Evolutionary conservation across 2,888 invertebrate genomes (phyloP), one percentile per base, ranked within the genome.

Genomic region (Omphaloscelis lunosa): DNA sequence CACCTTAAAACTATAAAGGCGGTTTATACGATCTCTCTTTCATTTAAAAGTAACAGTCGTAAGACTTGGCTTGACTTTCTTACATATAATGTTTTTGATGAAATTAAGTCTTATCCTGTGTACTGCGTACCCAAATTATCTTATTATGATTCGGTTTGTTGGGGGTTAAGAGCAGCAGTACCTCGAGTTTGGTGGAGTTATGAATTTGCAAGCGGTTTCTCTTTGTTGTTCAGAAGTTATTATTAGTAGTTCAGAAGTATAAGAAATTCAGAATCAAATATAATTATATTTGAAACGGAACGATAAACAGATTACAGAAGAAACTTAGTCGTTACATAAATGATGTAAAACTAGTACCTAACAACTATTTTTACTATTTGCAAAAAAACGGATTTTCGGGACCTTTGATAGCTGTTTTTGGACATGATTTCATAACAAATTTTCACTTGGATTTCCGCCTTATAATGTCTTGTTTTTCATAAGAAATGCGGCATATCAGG

Each of bases 131-230:
- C 17, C 3, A 79, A 78, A 82, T 72, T 53, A 70, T 72, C 3
- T 70, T 79, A 48, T 72, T 61, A 72, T 65, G 59, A 61, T 82
- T 68, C 72, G 34, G 67, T 72, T 82, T 70, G 29, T 53, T 75
- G 4, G 27, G 27, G 51, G 41, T 45, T 65, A 39, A 29, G 17
- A 71, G 20, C 29, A 59, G 15, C 51, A 15, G 15, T 27, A 48
- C 29, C 20, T 56, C 8, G 6, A 45, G 41, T 34, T 56, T 61
- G 11, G n/a, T 65, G n/a, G n/a, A 56, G 61, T 53, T 61, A 78
- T 56, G 56, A 68, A 56, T 56, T 41, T 61, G 17, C 23, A n/a
- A 53, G 17, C 17, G 27, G 7, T 34, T 41, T 7, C 2, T 45
- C n/a, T 59, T 73, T 67, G 59, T 51, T 59, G 12, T 45, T 53